A percentile compares a stretch with the other conserved stretches of the same genome.
phyloP scores from a whole-genome alignment of 1,140 invertebrate genomes.

The Lepeophtheirus salmonis region DNA sequence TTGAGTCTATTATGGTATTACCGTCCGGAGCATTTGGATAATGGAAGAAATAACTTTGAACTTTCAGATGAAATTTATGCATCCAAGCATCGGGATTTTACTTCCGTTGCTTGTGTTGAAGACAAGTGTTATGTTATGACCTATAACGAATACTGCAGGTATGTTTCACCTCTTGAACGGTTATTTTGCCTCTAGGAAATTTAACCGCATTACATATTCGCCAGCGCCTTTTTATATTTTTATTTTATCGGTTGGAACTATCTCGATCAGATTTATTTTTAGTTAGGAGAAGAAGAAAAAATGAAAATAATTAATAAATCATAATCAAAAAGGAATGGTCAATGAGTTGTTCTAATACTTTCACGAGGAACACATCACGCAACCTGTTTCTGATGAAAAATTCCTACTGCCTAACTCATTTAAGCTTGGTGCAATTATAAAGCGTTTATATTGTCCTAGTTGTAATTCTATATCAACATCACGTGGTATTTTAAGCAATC shows the following conservation, averaged over 20 bases:
- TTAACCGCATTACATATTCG: conserved; percentile 3
- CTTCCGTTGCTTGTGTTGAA: conserved; percentile 90
- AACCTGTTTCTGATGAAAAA: too few species aligned
- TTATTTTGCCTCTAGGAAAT: not conserved
- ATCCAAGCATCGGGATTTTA: conserved; percentile 51
- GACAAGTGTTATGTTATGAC: conserved; percentile 94
- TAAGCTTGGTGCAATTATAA: too few species aligned
- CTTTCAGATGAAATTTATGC: conserved; percentile 81
- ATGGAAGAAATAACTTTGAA: conserved; percentile 52
- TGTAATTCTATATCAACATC: too few species aligned
- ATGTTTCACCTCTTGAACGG: conserved; percentile 22
- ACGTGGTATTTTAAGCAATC: too few species aligned
- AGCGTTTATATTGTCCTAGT: too few species aligned
- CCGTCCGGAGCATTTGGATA: conserved; percentile 84
- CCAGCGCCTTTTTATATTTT: too few species aligned
- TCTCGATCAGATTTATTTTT: too few species aligned
- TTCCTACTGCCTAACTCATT: too few species aligned
- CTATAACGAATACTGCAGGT: conserved; percentile 93
- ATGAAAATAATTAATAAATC: not conserved
- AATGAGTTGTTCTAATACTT: too few species aligned
- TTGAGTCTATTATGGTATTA: conserved; percentile 93
- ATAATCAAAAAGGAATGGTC: not conserved
- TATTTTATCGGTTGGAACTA: not conserved
- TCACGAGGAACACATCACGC: too few species aligned
- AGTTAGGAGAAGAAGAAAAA: too few species aligned